Conservation (phyloP, 2,113 vertebrate species). For the Natator depressus region DNA sequence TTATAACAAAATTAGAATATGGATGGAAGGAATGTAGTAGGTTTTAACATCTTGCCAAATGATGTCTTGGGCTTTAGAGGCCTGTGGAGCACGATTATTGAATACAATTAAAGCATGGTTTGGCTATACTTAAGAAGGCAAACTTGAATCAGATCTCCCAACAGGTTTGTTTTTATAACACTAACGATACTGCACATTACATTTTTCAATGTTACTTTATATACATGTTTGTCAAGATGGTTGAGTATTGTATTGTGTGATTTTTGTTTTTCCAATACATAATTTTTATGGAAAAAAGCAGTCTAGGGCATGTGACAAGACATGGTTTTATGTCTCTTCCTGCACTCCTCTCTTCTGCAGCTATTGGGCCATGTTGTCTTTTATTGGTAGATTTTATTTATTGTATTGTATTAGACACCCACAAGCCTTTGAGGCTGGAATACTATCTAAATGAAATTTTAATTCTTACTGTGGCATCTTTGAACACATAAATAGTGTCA, state of each 20-base stretch:
- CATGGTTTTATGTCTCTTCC: background rate
- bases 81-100: background rate
- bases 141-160: background rate
- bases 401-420: background rate
- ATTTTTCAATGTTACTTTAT: background rate
- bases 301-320: background rate
- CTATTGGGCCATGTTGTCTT: fast-evolving
- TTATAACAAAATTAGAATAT: background rate
- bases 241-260: background rate
- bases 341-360: background rate
- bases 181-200: background rate
- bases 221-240: background rate
- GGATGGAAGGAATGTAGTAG: background rate
- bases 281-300: background rate
- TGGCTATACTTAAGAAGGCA: background rate
- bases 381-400: background rate
- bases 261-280: background rate
- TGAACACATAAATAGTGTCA: background rate
- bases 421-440: background rate
- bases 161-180: background rate
- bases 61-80: background rate
- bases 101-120: background rate
- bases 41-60: background rate
- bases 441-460: background rate
- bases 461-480: background rate